Evolutionary conservation across 2,888 invertebrate genomes (phyloP).

Genomic region (Rutpela maculata): DNA sequence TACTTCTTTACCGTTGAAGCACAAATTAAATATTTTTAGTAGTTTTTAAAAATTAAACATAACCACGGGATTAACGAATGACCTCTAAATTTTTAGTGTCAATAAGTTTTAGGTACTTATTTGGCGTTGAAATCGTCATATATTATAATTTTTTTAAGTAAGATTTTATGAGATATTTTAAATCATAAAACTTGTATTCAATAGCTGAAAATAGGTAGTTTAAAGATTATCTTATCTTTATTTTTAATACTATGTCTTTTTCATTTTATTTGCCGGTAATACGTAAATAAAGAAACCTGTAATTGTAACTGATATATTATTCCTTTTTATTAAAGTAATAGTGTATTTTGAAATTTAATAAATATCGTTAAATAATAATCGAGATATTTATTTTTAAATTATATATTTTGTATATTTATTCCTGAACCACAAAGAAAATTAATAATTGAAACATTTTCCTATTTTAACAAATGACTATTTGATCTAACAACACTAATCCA

Average conservation of each 20-base stretch:
- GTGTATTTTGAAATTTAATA: too few species aligned
- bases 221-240: conserved; percentile 4
- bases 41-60: conserved; percentile 16
- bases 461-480: too few species aligned
- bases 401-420: too few species aligned
- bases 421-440: too few species aligned
- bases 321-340: background rate
- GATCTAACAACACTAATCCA: too few species aligned
- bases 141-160: background rate
- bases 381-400: too few species aligned
- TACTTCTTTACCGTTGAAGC: background rate
- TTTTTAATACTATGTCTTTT: background rate
- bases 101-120: background rate
- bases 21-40: conserved; percentile 3
- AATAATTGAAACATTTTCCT: too few species aligned
- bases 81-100: conserved; percentile 22
- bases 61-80: conserved; percentile 16
- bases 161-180: background rate
- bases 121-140: background rate
- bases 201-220: background rate
- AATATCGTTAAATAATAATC: too few species aligned
- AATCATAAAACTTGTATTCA: background rate
- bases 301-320: background rate
- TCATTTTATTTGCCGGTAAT: background rate
- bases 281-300: background rate